These are phyloP conservation scores for Napeogenes sylphis DNA, from an alignment of 2,888 invertebrate species.

Conservation along the genomic window DNA sequence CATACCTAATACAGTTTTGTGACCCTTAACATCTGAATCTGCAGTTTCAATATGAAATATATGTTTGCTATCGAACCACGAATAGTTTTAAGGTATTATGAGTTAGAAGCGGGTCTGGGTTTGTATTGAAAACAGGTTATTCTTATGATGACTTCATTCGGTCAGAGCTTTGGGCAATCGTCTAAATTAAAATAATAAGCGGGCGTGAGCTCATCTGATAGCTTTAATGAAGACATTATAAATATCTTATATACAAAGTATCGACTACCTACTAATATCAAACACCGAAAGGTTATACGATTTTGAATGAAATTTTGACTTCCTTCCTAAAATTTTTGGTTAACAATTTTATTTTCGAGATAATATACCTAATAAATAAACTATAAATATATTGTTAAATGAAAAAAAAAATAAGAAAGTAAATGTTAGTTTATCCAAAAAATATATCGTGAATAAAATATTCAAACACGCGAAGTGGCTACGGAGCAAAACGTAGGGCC, in stretches of 20 bases:
- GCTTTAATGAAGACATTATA: slow-evolving; percentile 77
- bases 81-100: not conserved
- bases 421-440: not conserved
- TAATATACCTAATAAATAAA: not conserved
- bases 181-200: slow-evolving; percentile 78
- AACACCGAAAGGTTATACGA: slow-evolving; percentile 61
- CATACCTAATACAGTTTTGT: slow-evolving; percentile 66
- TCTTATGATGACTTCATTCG: slow-evolving; percentile 71
- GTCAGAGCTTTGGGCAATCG: slow-evolving; percentile 70
- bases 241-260: slow-evolving; percentile 68
- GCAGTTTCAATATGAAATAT: slow-evolving; percentile 10
- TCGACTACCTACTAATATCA: slow-evolving; percentile 47
- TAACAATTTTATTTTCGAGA: not conserved
- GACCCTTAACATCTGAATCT: slow-evolving; percentile 49
- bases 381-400: not conserved
- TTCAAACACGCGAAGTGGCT: slow-evolving; percentile 25
- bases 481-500: slow-evolving; percentile 43
- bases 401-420: not conserved
- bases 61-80: not conserved
- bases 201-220: slow-evolving; percentile 68
- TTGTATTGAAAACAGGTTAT: slow-evolving; percentile 39
- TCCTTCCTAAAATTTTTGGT: not conserved
- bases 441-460: slow-evolving; percentile 21
- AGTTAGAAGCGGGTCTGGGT: slow-evolving; percentile 31
- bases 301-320: no score